A percentile compares a stretch with the other conserved stretches of the same genome.
Evolutionary conservation across 2,888 invertebrate species (phyloP).

Genomic region (Mactromeris polynyma): DNA sequence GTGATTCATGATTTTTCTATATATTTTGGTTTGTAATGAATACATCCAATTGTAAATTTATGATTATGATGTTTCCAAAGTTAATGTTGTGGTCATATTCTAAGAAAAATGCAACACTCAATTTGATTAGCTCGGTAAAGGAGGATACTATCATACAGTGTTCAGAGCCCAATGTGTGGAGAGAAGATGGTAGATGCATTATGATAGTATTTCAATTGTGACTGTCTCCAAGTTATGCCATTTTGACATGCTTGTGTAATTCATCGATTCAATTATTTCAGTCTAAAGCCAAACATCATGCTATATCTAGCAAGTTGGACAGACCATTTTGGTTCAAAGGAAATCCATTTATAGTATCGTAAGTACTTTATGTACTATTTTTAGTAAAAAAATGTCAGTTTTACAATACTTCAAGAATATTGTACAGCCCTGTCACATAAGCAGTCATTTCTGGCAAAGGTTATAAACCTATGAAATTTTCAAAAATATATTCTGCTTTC

Average conservation of each 20-base stretch:
- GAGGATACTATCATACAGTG: no score
- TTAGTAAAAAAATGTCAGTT: neutral
- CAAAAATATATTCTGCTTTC: no score
- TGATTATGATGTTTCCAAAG: no score
- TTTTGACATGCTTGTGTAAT: neutral
- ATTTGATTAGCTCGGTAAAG: no score
- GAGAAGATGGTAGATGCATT: neutral
- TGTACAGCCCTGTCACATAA: no score
- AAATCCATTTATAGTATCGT: slow-evolving; percentile 95
- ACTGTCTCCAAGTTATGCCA: neutral
- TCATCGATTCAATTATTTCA: slow-evolving; percentile 76
- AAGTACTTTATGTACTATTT: slow-evolving; percentile 88
- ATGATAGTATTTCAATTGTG: neutral
- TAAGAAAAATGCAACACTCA: no score
- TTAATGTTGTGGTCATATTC: no score
- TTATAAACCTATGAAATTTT: no score
- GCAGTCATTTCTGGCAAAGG: no score
- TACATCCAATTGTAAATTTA: no score
- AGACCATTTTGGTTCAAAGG: slow-evolving; percentile 94
- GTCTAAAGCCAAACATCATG: slow-evolving; percentile 98
- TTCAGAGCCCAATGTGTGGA: neutral
- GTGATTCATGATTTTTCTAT: no score
- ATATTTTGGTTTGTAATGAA: no score
- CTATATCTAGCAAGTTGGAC: slow-evolving; percentile 93
- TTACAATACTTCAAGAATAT: neutral